Conservation (phyloP, 2,888 invertebrate genomes). For the Phorcus lineatus region DNA sequence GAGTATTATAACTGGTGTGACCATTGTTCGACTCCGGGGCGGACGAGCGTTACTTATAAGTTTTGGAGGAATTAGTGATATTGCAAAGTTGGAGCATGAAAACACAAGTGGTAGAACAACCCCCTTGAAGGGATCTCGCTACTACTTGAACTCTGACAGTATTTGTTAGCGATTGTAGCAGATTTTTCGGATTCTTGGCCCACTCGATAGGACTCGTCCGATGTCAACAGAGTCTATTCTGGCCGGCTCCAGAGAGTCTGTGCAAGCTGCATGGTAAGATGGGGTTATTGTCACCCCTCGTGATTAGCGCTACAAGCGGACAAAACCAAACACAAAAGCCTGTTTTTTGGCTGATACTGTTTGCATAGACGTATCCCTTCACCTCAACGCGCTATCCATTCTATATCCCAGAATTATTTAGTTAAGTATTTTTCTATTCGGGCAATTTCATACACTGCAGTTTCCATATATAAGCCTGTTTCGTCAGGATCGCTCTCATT, state of each 20-base stretch:
- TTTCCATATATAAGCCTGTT: not conserved
- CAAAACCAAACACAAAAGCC: not conserved
- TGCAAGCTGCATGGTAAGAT: not conserved
- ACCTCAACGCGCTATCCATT: not conserved
- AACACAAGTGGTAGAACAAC: not conserved
- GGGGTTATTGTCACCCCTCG: not conserved
- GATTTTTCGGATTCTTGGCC: conserved; percentile 10
- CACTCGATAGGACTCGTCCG: not conserved
- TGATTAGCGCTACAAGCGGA: not conserved
- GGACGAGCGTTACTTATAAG: not conserved
- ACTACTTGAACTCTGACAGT: not conserved
- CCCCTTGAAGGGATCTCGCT: not conserved
- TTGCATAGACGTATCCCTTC: not conserved
- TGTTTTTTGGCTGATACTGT: not conserved
- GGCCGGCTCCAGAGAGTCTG: not conserved
- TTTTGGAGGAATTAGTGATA: too few species aligned
- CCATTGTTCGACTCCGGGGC: not conserved
- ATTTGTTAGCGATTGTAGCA: conserved; percentile 6
- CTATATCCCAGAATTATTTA: not conserved
- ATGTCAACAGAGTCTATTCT: conserved; percentile 4
- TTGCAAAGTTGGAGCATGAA: too few species aligned
- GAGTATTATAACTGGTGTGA: not conserved
- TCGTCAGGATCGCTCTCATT: not conserved
- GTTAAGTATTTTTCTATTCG: not conserved
- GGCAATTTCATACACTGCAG: not conserved